These are phyloP conservation scores for Apaloderma vittatum DNA, from an alignment of 2,113 vertebrate genomes.

Conservation along the genomic window DNA sequence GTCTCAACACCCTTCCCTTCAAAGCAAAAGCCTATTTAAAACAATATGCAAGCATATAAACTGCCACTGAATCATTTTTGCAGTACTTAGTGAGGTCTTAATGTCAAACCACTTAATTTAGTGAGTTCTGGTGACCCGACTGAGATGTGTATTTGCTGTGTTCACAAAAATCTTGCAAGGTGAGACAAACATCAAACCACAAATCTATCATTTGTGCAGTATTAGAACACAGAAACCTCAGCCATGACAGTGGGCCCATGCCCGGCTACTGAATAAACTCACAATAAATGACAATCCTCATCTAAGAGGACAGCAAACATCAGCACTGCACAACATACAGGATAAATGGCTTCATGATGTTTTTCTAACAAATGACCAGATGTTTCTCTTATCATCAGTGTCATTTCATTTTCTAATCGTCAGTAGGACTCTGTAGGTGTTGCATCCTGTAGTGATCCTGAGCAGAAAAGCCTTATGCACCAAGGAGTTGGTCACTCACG, in stretches of 20 bases:
- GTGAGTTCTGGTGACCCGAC: background rate
- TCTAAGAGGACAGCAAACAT: background rate
- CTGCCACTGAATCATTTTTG: background rate
- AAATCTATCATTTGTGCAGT: background rate
- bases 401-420: too few species aligned
- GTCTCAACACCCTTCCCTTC: background rate
- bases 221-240: background rate
- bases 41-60: background rate
- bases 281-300: background rate
- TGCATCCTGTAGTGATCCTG: background rate
- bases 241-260: fast-evolving
- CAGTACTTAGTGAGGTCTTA: background rate
- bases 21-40: background rate
- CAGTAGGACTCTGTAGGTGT: background rate
- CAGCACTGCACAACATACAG: background rate
- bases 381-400: background rate
- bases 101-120: background rate
- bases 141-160: background rate
- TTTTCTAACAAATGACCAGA: background rate
- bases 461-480: background rate
- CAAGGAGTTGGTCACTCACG: background rate
- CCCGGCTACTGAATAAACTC: background rate
- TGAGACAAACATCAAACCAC: background rate
- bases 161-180: background rate
- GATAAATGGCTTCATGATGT: background rate